Evolutionary conservation across 2,888 invertebrate species (phyloP).

Genomic region (Morpho deidamia): DNA sequence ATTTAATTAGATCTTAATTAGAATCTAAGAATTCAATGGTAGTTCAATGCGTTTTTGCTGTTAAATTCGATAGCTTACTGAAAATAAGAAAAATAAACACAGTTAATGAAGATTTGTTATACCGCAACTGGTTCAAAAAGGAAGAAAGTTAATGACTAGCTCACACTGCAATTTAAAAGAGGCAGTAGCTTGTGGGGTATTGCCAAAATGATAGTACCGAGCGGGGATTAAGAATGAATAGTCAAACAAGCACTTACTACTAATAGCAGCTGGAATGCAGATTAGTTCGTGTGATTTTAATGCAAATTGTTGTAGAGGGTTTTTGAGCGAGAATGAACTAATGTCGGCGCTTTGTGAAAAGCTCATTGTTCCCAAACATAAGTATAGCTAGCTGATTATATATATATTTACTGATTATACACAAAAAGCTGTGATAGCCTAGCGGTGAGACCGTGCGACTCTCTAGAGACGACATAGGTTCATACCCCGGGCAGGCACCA

Average conservation of each 20-base stretch:
- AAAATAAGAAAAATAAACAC: too few relatives aligned
- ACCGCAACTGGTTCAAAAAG: neutral
- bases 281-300: slow-evolving; percentile 49
- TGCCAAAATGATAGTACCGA: slow-evolving; percentile 65
- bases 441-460: too few relatives aligned
- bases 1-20: too few relatives aligned
- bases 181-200: slow-evolving; percentile 35
- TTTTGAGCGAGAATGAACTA: slow-evolving; percentile 12
- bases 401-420: too few relatives aligned
- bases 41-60: too few relatives aligned
- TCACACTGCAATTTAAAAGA: slow-evolving; percentile 61
- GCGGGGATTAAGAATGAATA: slow-evolving; percentile 63
- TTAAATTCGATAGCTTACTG: too few relatives aligned
- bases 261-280: slow-evolving; percentile 42
- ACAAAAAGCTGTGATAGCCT: too few relatives aligned
- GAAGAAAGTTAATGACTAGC: slow-evolving; percentile 50
- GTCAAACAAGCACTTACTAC: slow-evolving; percentile 57
- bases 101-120: neutral
- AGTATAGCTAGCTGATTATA: too few relatives aligned
- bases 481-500: too few relatives aligned
- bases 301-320: slow-evolving; percentile 18
- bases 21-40: too few relatives aligned
- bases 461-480: too few relatives aligned
- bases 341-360: slow-evolving; percentile 9
- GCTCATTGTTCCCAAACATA: neutral